These are phyloP conservation scores for Nowickia ferox DNA, from an alignment of 2,888 invertebrate genomes.

Conservation along the genomic window DNA sequence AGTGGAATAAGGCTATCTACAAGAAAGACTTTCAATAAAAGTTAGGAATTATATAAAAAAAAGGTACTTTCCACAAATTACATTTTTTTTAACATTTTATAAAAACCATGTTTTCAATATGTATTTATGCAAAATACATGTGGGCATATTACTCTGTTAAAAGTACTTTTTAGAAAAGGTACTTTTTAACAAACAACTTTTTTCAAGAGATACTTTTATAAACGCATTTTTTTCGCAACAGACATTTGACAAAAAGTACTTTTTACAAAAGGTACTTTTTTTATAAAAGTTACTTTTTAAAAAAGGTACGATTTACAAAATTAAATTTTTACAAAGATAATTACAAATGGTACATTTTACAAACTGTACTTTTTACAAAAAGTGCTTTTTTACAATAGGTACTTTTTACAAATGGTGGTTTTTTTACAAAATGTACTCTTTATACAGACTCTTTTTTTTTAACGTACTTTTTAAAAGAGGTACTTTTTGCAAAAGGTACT, in stretches of 20 bases:
- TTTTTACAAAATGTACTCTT: background rate
- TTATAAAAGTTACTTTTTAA: background rate
- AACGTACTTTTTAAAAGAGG: background rate
- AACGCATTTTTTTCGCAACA: no score
- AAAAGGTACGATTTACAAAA: background rate
- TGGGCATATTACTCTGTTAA: no score
- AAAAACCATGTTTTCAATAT: no score
- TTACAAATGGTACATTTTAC: no score
- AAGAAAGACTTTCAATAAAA: no score
- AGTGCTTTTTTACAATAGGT: background rate
- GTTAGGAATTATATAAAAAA: no score
- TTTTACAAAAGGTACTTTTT: background rate
- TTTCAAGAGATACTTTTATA: constrained; percentile 1
- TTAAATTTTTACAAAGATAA: no score
- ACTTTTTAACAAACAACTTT: background rate
- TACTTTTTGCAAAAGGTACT: background rate
- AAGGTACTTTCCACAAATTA: no score
- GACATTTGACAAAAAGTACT: background rate
- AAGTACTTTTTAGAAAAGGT: background rate
- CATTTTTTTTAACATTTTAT: no score
- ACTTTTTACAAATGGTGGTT: background rate
- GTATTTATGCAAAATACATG: no score
- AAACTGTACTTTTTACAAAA: background rate
- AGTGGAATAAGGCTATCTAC: no score
- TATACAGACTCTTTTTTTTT: no score